A percentile compares a stretch with the other conserved stretches of the same genome.
Evolutionary conservation across 2,113 vertebrate species (phyloP).

Genomic region (Gnathonemus longibarbis): DNA sequence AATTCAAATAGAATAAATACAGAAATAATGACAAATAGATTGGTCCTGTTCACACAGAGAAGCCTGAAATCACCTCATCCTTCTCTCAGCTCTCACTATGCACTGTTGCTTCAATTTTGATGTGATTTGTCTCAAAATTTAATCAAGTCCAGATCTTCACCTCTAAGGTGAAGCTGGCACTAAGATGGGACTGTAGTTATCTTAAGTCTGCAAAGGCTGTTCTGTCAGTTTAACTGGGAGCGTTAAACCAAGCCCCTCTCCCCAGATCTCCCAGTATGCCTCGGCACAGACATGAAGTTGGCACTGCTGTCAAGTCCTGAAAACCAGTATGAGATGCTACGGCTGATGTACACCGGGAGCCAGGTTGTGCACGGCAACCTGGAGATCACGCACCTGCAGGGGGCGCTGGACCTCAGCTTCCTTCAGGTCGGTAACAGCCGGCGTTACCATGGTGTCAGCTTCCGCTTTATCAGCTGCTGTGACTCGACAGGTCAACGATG

Average conservation of each 20-base stretch:
- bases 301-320: constrained; percentile 76
- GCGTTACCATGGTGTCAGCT: neutral
- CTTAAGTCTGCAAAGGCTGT: neutral
- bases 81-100: neutral
- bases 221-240: neutral
- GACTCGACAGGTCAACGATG: neutral
- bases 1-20: neutral
- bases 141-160: neutral
- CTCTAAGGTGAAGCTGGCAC: neutral
- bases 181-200: neutral
- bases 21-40: neutral
- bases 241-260: neutral
- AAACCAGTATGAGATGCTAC: constrained; percentile 82
- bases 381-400: constrained; percentile 85
- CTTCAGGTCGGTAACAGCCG: constrained; percentile 63
- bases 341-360: constrained; percentile 80
- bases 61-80: neutral
- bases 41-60: neutral
- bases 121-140: neutral
- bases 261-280: constrained; percentile 66
- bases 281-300: constrained; percentile 93
- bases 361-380: constrained; percentile 92
- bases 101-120: neutral
- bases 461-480: neutral
- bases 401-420: constrained; percentile 73